These are phyloP conservation scores for Trichogramma pretiosum DNA, from an alignment of 1,140 invertebrate genomes.

Conservation along the genomic window DNA sequence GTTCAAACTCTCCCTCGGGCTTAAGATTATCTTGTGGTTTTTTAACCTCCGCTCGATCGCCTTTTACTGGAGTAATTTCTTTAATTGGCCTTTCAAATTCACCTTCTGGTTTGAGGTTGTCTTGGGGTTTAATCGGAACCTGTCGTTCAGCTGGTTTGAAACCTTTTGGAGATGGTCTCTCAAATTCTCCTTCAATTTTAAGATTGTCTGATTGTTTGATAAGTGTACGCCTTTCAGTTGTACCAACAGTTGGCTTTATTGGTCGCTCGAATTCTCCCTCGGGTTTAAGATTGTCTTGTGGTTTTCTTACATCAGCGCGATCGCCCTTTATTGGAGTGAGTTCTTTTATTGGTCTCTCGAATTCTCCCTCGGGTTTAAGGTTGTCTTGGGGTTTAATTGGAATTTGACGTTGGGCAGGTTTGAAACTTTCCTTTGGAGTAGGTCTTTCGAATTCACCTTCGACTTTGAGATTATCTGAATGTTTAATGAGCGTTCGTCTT, in stretches of 20 bases:
- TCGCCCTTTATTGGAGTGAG: constrained; percentile 15
- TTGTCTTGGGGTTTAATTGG: constrained; percentile 46
- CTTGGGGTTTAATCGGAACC: constrained; percentile 36
- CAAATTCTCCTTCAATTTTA: constrained; percentile 48
- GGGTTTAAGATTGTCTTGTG: constrained; percentile 47
- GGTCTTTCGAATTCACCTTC: constrained; percentile 45
- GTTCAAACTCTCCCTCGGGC: constrained; percentile 55
- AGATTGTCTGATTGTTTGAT: constrained; percentile 39
- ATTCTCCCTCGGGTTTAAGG: constrained; percentile 47
- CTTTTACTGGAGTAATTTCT: constrained; percentile 39
- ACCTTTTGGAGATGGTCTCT: constrained; percentile 41
- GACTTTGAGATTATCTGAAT: constrained; percentile 42
- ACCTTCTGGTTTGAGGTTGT: constrained; percentile 51
- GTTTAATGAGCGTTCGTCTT: constrained; percentile 30
- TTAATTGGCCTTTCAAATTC: constrained; percentile 47
- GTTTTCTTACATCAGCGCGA: constrained; percentile 33
- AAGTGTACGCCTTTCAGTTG: constrained; percentile 22
- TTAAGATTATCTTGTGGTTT: constrained; percentile 51
- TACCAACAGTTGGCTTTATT: constrained; percentile 23
- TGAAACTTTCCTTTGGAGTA: constrained; percentile 32
- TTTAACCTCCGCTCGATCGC: constrained; percentile 37
- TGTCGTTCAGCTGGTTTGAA: constrained; percentile 42
- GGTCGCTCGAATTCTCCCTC: constrained; percentile 54
- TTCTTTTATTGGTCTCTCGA: constrained; percentile 30
- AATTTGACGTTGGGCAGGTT: constrained; percentile 39